Conservation (phyloP, 2,113 vertebrate genomes). For the Pterocles orientalis region DNA sequence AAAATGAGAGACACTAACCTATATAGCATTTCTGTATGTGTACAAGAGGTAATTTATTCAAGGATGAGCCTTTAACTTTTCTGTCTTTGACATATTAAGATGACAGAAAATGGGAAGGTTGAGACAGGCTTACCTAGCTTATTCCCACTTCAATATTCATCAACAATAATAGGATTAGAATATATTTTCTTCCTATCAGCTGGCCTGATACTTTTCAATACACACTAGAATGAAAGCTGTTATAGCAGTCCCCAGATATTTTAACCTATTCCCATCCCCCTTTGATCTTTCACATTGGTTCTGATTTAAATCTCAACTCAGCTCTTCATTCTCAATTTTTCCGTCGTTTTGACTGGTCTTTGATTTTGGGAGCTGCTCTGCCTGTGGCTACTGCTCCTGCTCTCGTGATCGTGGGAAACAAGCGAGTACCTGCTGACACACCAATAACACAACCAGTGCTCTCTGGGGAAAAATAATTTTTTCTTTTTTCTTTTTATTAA, state of each 20-base stretch:
- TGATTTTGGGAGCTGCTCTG: background rate
- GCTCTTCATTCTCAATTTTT: background rate
- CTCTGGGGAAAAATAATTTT: background rate
- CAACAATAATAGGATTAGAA: slow-evolving; percentile 25
- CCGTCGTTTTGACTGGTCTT: background rate
- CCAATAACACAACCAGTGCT: background rate
- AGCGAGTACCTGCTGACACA: background rate
- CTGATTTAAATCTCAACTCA: background rate
- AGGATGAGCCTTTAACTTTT: background rate
- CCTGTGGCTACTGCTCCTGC: background rate
- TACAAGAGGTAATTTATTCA: background rate
- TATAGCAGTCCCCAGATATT: background rate
- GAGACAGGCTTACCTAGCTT: background rate
- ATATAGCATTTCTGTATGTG: background rate
- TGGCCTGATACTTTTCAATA: background rate
- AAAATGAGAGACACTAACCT: background rate
- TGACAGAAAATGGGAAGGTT: background rate
- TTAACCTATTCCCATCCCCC: background rate
- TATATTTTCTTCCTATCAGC: slow-evolving; percentile 18
- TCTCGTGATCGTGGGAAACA: background rate
- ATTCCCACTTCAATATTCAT: slow-evolving; percentile 25
- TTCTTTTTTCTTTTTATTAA: background rate
- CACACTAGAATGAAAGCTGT: background rate
- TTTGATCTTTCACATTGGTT: background rate
- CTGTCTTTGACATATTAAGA: background rate